Percentiles rank a stretch among this genome's conserved stretches.
These are phyloP conservation scores for Clarias pachynema DNA, from an alignment of 2,797 vertebrate genomes.

Conservation along the genomic window DNA sequence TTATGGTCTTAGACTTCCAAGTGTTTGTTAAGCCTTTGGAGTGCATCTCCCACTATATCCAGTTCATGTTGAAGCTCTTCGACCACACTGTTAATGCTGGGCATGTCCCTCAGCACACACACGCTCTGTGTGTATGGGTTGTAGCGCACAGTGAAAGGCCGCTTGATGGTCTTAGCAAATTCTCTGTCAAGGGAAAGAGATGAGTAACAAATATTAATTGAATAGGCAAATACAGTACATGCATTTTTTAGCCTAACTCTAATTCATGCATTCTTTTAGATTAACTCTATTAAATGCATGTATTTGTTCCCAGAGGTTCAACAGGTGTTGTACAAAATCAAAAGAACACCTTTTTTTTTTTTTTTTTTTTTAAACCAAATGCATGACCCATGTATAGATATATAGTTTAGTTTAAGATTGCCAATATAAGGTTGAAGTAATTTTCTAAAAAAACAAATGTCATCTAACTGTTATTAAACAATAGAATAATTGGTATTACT, in stretches of 20 bases:
- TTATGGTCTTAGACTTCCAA: slow-evolving; percentile 75
- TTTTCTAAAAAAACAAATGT: not conserved
- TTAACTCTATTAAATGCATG: not conserved
- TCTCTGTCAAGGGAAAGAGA: slow-evolving; percentile 73
- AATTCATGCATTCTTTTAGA: not conserved
- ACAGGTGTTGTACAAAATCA: not conserved
- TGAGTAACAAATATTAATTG: not conserved
- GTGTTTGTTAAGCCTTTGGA: slow-evolving; percentile 86
- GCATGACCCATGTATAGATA: no score
- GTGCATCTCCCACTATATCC: slow-evolving; percentile 88
- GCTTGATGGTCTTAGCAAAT: slow-evolving; percentile 95
- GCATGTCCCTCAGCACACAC: slow-evolving; percentile 88
- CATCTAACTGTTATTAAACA: not conserved
- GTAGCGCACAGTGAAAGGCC: slow-evolving; percentile 93
- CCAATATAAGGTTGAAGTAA: no score
- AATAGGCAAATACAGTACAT: not conserved
- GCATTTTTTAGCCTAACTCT: not conserved
- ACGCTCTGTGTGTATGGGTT: slow-evolving; percentile 94
- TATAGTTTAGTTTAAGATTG: no score
- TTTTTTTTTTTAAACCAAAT: no score
- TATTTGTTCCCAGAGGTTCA: no score
- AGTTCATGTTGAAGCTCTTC: slow-evolving; percentile 91
- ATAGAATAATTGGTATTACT: not conserved
- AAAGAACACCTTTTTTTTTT: not conserved
- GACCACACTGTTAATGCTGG: slow-evolving; percentile 87